Percentiles rank a stretch among this genome's conserved stretches.
Evolutionary conservation across 2,113 vertebrate genomes (phyloP).

Genomic region (Corvus hawaiiensis): DNA sequence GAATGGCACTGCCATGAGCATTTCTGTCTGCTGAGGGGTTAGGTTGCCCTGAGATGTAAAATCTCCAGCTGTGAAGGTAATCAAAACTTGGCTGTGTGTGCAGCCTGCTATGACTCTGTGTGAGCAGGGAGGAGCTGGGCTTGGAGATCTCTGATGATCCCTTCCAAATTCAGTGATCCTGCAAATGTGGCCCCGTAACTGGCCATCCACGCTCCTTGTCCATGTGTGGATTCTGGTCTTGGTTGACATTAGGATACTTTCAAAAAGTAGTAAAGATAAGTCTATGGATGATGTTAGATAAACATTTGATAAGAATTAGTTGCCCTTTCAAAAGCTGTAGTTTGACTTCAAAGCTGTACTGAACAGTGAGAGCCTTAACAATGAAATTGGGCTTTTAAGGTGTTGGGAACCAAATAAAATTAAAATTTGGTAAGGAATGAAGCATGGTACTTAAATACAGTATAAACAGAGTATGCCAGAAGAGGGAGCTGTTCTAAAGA

Average conservation of each 20-base stretch:
- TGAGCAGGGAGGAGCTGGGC: neutral
- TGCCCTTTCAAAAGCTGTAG: neutral
- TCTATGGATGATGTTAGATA: neutral
- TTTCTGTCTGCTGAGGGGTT: neutral
- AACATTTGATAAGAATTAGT: neutral
- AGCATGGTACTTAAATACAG: neutral
- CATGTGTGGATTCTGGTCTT: neutral
- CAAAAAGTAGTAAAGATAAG: neutral
- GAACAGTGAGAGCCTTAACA: neutral
- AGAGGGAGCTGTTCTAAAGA: conserved; percentile 69
- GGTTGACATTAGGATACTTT: neutral
- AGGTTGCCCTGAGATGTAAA: neutral
- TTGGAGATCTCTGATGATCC: neutral
- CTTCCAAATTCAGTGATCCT: neutral
- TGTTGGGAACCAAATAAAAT: neutral
- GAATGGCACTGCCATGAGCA: neutral
- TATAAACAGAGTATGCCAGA: conserved; percentile 27
- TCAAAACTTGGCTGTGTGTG: neutral
- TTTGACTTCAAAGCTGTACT: neutral
- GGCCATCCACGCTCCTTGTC: neutral
- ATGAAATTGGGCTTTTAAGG: neutral
- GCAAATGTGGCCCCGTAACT: neutral
- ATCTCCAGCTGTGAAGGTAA: neutral
- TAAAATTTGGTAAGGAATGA: neutral
- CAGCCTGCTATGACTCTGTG: fast-evolving